Evolutionary conservation across 1,140 invertebrate genomes (phyloP).

Genomic region (Paralvinella palmiformis): DNA sequence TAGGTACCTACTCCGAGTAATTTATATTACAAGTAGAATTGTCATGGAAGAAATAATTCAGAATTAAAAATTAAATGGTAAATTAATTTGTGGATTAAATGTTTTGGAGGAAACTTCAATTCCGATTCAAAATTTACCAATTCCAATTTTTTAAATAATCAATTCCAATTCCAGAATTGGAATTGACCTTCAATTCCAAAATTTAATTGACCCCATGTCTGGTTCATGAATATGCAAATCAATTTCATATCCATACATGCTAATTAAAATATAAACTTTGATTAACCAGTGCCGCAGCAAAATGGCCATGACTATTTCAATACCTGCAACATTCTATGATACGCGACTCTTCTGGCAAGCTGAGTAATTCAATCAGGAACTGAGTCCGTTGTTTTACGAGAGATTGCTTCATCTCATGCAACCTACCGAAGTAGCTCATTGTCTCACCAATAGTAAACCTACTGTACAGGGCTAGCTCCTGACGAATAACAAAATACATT

Average conservation of each 20-base stretch:
- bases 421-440: constrained; percentile 93
- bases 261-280: constrained; percentile 36
- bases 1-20: no score
- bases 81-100: no score
- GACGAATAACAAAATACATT: constrained; percentile 11
- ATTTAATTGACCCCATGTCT: no score
- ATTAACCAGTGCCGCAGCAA: no score
- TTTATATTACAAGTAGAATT: neutral
- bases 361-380: constrained; percentile 76
- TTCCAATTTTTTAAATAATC: no score
- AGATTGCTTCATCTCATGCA: constrained; percentile 75
- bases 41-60: no score
- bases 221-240: neutral
- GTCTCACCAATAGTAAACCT: constrained; percentile 93
- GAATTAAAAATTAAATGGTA: no score
- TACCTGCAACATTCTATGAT: constrained; percentile 79
- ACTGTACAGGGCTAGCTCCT: constrained; percentile 89
- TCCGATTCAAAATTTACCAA: no score
- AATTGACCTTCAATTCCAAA: no score
- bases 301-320: neutral
- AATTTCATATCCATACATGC: neutral
- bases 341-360: constrained; percentile 30
- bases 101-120: no score
- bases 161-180: no score
- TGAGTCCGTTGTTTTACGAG: constrained; percentile 83